A percentile compares a stretch with the other conserved stretches of the same genome.
Evolutionary conservation across 2,113 vertebrate species (phyloP).

Genomic region (Neodontobutis hainanensis): DNA sequence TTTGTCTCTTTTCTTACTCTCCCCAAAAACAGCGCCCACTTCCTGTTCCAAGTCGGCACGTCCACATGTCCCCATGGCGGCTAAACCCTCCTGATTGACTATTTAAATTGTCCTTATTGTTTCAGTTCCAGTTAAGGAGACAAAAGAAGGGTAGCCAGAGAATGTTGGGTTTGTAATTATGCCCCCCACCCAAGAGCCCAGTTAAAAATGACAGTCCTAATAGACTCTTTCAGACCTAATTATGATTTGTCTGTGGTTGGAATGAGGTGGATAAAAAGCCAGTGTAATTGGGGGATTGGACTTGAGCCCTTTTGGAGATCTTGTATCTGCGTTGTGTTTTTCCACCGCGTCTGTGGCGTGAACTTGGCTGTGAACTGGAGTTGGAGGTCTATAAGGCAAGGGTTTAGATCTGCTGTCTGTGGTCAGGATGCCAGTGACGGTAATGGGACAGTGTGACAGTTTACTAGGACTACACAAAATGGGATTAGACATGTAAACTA

Average conservation of each 20-base stretch:
- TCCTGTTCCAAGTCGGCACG: constrained; percentile 38
- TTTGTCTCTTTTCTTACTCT: constrained; percentile 18
- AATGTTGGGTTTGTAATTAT: constrained; percentile 72
- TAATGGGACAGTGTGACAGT: too few relatives aligned
- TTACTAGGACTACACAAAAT: background rate
- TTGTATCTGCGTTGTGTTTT: constrained; percentile 49
- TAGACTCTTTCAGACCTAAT: constrained; percentile 79
- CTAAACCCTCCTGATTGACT: constrained; percentile 63
- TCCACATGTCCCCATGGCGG: constrained; percentile 42
- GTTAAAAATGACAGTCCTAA: constrained; percentile 79
- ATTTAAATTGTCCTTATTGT: constrained; percentile 72
- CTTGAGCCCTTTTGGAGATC: constrained; percentile 52
- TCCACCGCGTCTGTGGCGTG: constrained; percentile 1
- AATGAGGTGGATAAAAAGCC: constrained; percentile 72
- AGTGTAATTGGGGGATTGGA: constrained; percentile 71
- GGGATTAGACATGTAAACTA: background rate
- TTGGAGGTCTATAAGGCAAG: constrained; percentile 19
- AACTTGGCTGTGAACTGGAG: constrained; percentile 16
- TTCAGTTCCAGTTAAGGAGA: constrained; percentile 67
- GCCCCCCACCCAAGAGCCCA: constrained; percentile 50
- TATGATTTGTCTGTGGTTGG: constrained; percentile 74
- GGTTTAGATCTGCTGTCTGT: background rate
- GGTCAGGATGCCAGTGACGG: constrained; percentile 13
- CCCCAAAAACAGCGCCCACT: constrained; percentile 7
- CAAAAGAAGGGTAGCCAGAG: constrained; percentile 60